Evolutionary conservation across 2,888 invertebrate species (phyloP), one percentile per base, ranked within the genome.

Genomic region (Dermolepida albohirtum): DNA sequence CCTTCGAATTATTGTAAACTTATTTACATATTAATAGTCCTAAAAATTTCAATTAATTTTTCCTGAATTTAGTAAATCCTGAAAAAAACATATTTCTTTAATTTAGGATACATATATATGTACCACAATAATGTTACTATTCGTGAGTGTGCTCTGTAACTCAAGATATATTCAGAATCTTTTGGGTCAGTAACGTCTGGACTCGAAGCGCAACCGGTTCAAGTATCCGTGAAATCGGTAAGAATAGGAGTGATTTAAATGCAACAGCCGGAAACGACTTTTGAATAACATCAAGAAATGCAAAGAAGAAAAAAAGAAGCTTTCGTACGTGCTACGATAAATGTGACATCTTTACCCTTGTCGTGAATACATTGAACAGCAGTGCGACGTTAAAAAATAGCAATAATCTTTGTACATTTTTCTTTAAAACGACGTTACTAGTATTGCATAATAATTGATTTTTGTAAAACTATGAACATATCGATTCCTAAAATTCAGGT

Each of bases 231-330:
- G 71, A 75, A 75, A 75, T 75, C 74, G 74, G 52, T 67, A 72
- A 74, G 74, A 75, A 74, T 73, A 70, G 74, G 64, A 71, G 73
- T 73, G 75, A 74, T 74, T 73, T 75, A 75, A 75, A 74, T 73
- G 74, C 74, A 64, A 68, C 68, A 59, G 51, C 59, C 65, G 68
- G 68, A 68, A 68, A 59, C 65, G 68, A 68, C 63, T 62, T 65
- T 65, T 65, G 64, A 68, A 52, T 65, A 68, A 68, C 51, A 66
- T 66, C 64, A 64, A 64, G 63, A 64, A 40, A 17, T 39, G 63
- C 16, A 17, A 27, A 27, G 34, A 16, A 16, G 49, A 17, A 27
- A 27, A 27, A 44, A 47, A 59, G 40, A 44, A n/a, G 10, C 14
- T 44, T 59, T 10, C 27, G 27, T 29, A 29, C 29, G 44, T 7